A percentile compares a stretch with the other conserved stretches of the same genome.
Evolutionary conservation across 2,113 vertebrate genomes (phyloP).

Genomic region (Plestiodon gilberti): DNA sequence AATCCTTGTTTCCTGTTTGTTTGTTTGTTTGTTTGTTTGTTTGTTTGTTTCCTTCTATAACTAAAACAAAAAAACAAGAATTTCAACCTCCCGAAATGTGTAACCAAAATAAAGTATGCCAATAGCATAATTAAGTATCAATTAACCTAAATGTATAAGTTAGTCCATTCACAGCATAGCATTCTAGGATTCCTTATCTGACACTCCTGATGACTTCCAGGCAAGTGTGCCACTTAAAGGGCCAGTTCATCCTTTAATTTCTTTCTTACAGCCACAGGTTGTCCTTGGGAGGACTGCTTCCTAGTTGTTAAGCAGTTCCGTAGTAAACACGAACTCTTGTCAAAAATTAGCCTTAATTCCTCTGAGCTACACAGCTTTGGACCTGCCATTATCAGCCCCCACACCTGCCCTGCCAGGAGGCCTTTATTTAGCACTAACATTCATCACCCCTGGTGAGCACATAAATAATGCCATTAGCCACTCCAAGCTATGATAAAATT

Average conservation of each 20-base stretch:
- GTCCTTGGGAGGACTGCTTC: neutral
- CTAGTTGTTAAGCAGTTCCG: slow-evolving; percentile 55
- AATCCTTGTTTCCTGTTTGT: neutral
- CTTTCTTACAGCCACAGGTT: slow-evolving; percentile 10
- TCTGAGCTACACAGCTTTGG: slow-evolving; percentile 62
- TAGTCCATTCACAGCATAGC: neutral
- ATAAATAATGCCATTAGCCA: slow-evolving; percentile 76
- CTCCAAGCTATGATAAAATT: slow-evolving; percentile 78
- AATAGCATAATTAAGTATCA: neutral
- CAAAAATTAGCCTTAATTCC: slow-evolving; percentile 50
- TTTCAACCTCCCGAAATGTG: neutral
- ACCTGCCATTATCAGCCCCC: slow-evolving; percentile 63
- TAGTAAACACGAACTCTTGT: slow-evolving; percentile 53
- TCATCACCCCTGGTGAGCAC: slow-evolving; percentile 68
- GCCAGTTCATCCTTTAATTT: neutral
- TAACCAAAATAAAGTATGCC: neutral
- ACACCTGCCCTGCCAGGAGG: slow-evolving; percentile 63
- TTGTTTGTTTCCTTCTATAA: neutral
- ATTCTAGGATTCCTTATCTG: neutral
- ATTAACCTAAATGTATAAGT: neutral
- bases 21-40: neutral
- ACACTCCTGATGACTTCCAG: neutral
- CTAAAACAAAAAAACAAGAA: neutral
- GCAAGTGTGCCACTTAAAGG: slow-evolving; percentile 6
- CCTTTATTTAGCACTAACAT: slow-evolving; percentile 71